Evolutionary conservation across 2,888 invertebrate genomes (phyloP), one percentile per base, ranked within the genome.

Genomic region (Macrophya annulata): DNA sequence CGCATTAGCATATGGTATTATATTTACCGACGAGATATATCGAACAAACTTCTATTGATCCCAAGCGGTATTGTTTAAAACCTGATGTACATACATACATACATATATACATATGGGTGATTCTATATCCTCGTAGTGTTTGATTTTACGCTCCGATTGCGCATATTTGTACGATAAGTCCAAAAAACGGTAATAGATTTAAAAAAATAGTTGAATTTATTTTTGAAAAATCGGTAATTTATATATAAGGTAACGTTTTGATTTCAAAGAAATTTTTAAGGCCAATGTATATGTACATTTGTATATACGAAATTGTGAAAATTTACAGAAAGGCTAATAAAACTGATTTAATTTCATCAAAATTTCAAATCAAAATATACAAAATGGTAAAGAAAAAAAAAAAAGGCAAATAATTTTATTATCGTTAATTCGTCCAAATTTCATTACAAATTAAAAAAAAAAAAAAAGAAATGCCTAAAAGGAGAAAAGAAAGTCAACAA

Each of bases 1-100:
- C 77, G 17, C 62, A 92, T 93, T 93, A 93, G 91, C 92, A 92
- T 92, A 91, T 91, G 91, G 90, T 90, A 90, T 90, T 88, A 89
- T 90, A 91, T 91, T 91, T 90, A 88, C 87, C 87, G 82, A 81
- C n/a, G 10, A 59, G 59, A 62, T 81, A 62, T 81, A 81, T 81
- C 62, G 81, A 81, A 62, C 81, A 81, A 81, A 81, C 81, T 81
- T 62, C 81, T 62, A 81, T 81, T 37, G 81, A 81, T 81, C 79
- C 37, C 25, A 15, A 10, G 25, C 21, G 5, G 37, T 40, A 79
- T 79, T 79, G 55, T 79, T 55, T 79, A 79, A 79, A 55, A 55
- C 59, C 31, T n/a, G n/a, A 15, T 76, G 21, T 76, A 76, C 76
- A 45, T 4, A 17, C 71, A 12, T 0, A 8, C n/a, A 55, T 48